Conservation (phyloP, 2,888 invertebrate species). For the Cryptus armator region DNA sequence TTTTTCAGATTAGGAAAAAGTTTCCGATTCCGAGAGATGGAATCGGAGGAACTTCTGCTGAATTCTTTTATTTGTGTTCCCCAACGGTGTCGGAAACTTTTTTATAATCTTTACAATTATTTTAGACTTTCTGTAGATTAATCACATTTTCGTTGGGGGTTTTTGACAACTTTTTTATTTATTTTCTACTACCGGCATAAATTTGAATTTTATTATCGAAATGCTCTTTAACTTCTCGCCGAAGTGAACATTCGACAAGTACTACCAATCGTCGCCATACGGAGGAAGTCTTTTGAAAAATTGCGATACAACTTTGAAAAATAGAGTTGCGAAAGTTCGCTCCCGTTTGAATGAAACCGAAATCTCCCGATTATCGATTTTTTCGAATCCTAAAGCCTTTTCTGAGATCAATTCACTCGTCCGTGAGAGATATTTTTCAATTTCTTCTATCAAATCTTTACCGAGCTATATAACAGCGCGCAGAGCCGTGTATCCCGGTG, state of each 20-base stretch:
- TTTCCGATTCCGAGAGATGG: no score
- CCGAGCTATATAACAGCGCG: slow-evolving; percentile 3
- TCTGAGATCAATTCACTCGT: slow-evolving; percentile 45
- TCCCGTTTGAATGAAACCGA: slow-evolving; percentile 30
- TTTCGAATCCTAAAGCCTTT: slow-evolving; percentile 55
- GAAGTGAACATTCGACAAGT: not conserved
- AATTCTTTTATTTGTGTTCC: no score
- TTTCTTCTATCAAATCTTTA: slow-evolving; percentile 56
- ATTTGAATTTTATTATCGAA: not conserved
- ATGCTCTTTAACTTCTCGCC: not conserved
- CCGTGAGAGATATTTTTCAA: slow-evolving; percentile 63
- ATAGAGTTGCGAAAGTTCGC: slow-evolving; percentile 28
- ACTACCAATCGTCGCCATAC: not conserved
- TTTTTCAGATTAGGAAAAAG: no score
- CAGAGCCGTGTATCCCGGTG: slow-evolving; percentile 16
- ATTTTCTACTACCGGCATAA: not conserved
- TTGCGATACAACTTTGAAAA: not conserved
- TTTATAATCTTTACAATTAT: no score
- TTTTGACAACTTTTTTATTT: slow-evolving; percentile 1
- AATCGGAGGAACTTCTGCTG: no score
- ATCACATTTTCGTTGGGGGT: no score
- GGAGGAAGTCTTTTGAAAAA: not conserved
- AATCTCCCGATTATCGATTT: slow-evolving; percentile 61
- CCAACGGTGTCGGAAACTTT: no score
- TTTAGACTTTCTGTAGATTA: no score